Base-by-base conservation (phyloP, 2,888 invertebrate species). In the Caenorhabditis virilis region DNA sequence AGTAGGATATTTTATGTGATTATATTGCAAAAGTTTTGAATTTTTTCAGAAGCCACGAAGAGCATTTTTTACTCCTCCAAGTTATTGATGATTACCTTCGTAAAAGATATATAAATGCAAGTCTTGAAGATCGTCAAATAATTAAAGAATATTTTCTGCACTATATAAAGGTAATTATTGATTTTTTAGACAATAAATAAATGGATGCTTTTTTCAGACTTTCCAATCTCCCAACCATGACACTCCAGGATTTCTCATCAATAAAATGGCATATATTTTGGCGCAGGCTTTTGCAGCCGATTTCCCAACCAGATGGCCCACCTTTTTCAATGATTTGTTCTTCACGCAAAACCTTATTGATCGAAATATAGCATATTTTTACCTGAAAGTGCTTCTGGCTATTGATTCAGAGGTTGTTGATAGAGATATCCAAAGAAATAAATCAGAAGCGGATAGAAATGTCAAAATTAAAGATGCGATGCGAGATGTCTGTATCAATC, bases 241-340 rank as follows among this genome's bases (percentile, higher is more conserved):
- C 23, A 48, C 48, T 5, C 84, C 84, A 63, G 78, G 79, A 20
- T 87, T 85, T 76, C 78, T 88, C 16, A 82, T 84, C 36, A 88
- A 88, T 79, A 88, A 88, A 80, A 84, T 85, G 38, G 87, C 87
- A 13, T 87, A 88, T 79, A 79, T 88, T 15, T 84, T 87, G 63
- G 85, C 87, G 1, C 80, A 87, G 38, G 86, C 86, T 0, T 88
- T 87, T 79, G 83, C 87, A 7, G 82, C 81, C 23, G 88, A 88
- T 78, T 88, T 86, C 78, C 85, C 85, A 1, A 72, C 72, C 25
- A 80, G 85, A 39, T 88, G 88, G 88, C 84, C 86, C 1, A 78
- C 81, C 1, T 88, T 87, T 79, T 87, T 88, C 73, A 79, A 82
- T 16, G 87, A 88, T 55, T 55, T 72, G 72, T 72, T 72, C 26